A percentile compares a stretch with the other conserved stretches of the same genome.
These are phyloP conservation scores for Mycteria americana DNA, from an alignment of 2,797 vertebrate genomes.

Conservation along the genomic window DNA sequence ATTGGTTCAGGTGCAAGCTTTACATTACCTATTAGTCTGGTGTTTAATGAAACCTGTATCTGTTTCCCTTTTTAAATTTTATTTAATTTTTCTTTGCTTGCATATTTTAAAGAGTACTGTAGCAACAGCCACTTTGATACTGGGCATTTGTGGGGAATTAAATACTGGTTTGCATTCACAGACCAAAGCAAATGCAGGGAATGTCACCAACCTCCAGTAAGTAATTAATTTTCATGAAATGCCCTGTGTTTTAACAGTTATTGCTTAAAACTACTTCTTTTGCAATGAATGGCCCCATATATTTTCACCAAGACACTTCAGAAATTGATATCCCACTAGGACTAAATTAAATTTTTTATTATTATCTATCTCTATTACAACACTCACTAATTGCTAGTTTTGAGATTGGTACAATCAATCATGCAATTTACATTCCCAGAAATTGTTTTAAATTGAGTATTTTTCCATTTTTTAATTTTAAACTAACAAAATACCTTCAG, in stretches of 20 bases:
- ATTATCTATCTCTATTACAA: slow-evolving; percentile 42
- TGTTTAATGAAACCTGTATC: neutral
- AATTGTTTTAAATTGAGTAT: neutral
- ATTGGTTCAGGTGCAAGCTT: neutral
- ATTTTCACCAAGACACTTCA: slow-evolving; percentile 48
- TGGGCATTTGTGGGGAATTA: neutral
- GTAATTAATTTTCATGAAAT: slow-evolving; percentile 51
- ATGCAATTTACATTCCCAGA: slow-evolving; percentile 17
- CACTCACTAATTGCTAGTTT: slow-evolving; percentile 34
- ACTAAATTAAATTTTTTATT: slow-evolving; percentile 45
- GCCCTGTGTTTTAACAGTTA: slow-evolving; percentile 29
- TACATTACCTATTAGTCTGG: neutral
- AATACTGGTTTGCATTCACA: neutral
- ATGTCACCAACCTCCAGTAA: neutral
- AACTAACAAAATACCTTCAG: neutral
- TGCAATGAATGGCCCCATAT: slow-evolving; percentile 39
- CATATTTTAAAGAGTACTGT: neutral
- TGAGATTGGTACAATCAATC: slow-evolving; percentile 34
- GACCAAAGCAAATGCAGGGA: slow-evolving; percentile 1
- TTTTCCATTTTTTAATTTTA: neutral
- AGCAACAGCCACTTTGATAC: neutral
- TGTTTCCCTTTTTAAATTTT: neutral
- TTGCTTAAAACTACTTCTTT: slow-evolving; percentile 52
- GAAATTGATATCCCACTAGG: slow-evolving; percentile 43
- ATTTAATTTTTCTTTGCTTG: neutral